Evolutionary conservation across 1,140 invertebrate genomes (phyloP).

Genomic region (Diuraphis noxia): DNA sequence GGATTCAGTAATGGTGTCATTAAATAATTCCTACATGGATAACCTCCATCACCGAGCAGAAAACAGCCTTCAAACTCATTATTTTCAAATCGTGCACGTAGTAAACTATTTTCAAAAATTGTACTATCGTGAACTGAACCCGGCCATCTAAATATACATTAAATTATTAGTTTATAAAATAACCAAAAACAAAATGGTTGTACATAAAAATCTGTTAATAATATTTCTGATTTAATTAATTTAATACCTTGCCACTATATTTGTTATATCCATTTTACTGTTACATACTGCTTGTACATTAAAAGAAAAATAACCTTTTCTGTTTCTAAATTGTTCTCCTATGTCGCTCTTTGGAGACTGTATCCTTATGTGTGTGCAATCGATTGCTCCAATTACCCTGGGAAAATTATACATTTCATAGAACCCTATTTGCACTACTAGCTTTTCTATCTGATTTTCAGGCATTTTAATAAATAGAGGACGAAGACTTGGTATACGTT

Average conservation of each 20-base stretch:
- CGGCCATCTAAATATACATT: slow-evolving; percentile 57
- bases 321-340: slow-evolving; percentile 60
- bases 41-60: slow-evolving; percentile 57
- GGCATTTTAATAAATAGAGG: slow-evolving; percentile 57
- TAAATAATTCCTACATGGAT: slow-evolving; percentile 28
- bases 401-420: slow-evolving; percentile 59
- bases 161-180: neutral
- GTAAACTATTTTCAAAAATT: slow-evolving; percentile 58
- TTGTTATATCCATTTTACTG: slow-evolving; percentile 58
- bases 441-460: slow-evolving; percentile 55
- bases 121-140: slow-evolving; percentile 59
- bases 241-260: slow-evolving; percentile 58
- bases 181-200: neutral
- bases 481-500: slow-evolving; percentile 13
- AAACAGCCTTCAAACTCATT: slow-evolving; percentile 54
- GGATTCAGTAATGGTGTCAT: slow-evolving; percentile 53
- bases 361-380: slow-evolving; percentile 61
- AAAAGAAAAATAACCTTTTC: slow-evolving; percentile 60
- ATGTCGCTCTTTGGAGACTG: slow-evolving; percentile 57
- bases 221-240: too few relatives aligned
- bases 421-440: slow-evolving; percentile 57
- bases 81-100: slow-evolving; percentile 55
- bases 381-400: slow-evolving; percentile 60
- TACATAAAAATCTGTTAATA: too few relatives aligned
- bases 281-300: slow-evolving; percentile 61